Evolutionary conservation across 1,140 invertebrate species (phyloP).

Genomic region (Pristionchus pacificus): DNA sequence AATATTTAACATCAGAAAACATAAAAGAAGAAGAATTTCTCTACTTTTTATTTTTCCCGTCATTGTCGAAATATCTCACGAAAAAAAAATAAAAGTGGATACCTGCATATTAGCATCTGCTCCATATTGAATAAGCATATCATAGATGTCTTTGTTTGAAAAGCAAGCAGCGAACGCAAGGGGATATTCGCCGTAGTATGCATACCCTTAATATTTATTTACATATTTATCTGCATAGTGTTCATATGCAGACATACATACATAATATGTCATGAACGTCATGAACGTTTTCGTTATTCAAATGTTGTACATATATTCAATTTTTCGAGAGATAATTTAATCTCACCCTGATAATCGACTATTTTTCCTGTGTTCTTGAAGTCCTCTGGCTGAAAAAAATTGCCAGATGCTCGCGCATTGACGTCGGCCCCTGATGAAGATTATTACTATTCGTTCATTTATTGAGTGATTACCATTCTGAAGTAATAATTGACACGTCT

Average conservation of each 20-base stretch:
- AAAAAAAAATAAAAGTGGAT: no score
- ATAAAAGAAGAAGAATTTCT: not conserved
- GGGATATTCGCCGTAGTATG: slow-evolving; percentile 74
- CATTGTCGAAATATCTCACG: no score
- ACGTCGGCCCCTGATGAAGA: slow-evolving; percentile 80
- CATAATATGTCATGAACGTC: no score
- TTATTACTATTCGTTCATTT: no score
- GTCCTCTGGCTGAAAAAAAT: slow-evolving; percentile 68
- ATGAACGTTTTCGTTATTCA: no score
- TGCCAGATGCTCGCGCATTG: slow-evolving; percentile 81
- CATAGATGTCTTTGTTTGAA: slow-evolving; percentile 94
- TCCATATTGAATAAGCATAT: slow-evolving; percentile 81
- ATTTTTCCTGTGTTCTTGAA: slow-evolving; percentile 73
- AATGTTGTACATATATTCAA: no score
- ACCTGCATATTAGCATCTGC: slow-evolving; percentile 88
- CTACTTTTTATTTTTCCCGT: not conserved
- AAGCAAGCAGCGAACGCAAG: slow-evolving; percentile 93
- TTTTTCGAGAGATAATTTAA: no score
- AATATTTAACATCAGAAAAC: no score
- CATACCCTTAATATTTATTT: slow-evolving; percentile 42
- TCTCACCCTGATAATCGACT: slow-evolving; percentile 79
- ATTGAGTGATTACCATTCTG: slow-evolving; percentile 65
- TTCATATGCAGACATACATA: no score
- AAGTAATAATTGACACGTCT: slow-evolving; percentile 87
- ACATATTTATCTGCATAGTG: not conserved